Evolutionary conservation across 2,113 vertebrate genomes (phyloP).

Genomic region (Periophthalmus modestus): DNA sequence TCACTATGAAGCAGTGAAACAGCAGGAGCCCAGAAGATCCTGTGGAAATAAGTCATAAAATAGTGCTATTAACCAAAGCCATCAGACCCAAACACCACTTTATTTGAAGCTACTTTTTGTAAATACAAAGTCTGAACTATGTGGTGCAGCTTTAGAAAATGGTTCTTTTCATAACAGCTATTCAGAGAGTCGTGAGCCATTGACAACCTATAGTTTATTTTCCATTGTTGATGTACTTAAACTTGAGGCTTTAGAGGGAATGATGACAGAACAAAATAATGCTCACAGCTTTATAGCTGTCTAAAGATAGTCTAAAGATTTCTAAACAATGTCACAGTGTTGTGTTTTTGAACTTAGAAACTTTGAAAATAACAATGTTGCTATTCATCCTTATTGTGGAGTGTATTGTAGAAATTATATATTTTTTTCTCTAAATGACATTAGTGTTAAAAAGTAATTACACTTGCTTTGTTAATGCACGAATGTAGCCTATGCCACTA

Average conservation of each 20-base stretch:
- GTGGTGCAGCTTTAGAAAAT: constrained; percentile 4
- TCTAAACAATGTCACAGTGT: too few relatives aligned
- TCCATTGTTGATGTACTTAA: constrained; percentile 14
- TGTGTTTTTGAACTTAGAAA: too few relatives aligned
- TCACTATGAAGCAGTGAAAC: constrained; percentile 67
- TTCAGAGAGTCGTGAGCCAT: constrained; percentile 18
- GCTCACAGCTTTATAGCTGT: background rate
- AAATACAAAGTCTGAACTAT: background rate
- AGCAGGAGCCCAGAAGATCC: constrained; percentile 55
- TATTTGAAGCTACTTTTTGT: constrained; percentile 22
- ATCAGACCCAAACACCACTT: constrained; percentile 34
- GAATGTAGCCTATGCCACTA: too few relatives aligned
- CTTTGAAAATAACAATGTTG: too few relatives aligned
- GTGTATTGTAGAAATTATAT: background rate
- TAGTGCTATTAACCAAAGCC: constrained; percentile 41
- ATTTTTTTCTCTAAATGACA: background rate
- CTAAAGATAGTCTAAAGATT: background rate
- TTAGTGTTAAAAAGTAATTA: background rate
- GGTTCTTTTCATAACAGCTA: constrained; percentile 6
- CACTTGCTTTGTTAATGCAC: background rate
- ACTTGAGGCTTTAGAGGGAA: constrained; percentile 1
- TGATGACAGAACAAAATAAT: background rate
- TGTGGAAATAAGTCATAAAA: constrained; percentile 64
- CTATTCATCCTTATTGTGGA: too few relatives aligned
- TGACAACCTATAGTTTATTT: constrained; percentile 24